Evolutionary conservation across 2,888 invertebrate species (phyloP).

Genomic region (Teleiodes luculella): DNA sequence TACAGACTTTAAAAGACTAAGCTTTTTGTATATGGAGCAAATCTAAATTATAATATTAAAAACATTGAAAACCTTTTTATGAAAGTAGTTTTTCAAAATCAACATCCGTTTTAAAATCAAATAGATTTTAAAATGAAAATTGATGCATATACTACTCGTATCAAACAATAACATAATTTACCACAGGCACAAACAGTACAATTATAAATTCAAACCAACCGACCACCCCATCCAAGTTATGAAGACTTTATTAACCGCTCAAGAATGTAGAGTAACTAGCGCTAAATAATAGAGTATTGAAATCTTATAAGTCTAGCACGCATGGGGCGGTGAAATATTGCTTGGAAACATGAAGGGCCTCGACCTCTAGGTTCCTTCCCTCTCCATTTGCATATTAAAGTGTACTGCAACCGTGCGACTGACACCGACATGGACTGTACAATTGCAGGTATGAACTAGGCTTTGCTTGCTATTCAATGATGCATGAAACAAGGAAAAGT

Average conservation of each 20-base stretch:
- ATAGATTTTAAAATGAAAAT: too few relatives aligned
- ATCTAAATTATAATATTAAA: too few relatives aligned
- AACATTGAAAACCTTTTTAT: too few relatives aligned
- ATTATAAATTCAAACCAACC: too few relatives aligned
- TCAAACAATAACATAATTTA: too few relatives aligned
- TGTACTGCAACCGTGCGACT: slow-evolving; percentile 24
- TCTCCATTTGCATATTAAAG: slow-evolving; percentile 55
- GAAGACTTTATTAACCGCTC: slow-evolving; percentile 17
- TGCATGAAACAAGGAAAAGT: too few relatives aligned
- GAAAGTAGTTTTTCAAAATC: too few relatives aligned
- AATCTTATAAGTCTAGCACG: slow-evolving; percentile 62
- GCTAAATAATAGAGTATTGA: slow-evolving; percentile 44
- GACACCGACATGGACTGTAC: slow-evolving; percentile 4
- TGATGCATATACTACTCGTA: too few relatives aligned
- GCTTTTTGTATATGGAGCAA: too few relatives aligned
- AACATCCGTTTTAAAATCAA: too few relatives aligned
- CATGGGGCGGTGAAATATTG: slow-evolving; percentile 62
- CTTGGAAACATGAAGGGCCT: slow-evolving; percentile 58
- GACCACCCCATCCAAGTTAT: slow-evolving; percentile 10
- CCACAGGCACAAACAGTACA: too few relatives aligned
- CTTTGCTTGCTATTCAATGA: neutral
- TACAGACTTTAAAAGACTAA: too few relatives aligned
- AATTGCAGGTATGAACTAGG: neutral
- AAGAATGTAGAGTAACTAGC: slow-evolving; percentile 13
- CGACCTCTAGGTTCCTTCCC: slow-evolving; percentile 41